Base-by-base conservation (phyloP, 2,113 vertebrate genomes). In the Edolisoma coerulescens region DNA sequence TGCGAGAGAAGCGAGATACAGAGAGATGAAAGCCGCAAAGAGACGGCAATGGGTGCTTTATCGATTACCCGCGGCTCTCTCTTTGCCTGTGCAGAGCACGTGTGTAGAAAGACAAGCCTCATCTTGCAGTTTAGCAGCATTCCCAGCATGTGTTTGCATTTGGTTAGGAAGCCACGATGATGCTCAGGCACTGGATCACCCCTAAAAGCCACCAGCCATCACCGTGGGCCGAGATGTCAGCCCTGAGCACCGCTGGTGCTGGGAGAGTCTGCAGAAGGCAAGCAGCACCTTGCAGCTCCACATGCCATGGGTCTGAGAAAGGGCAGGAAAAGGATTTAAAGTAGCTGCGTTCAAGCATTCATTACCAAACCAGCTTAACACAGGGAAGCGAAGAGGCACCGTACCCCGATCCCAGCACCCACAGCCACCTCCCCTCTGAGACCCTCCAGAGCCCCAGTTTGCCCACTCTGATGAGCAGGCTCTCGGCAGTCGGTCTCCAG, bases 361-460 rank as follows among this genome's bases (percentile, higher is more conserved):
- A 3, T 45, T 8, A 35, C 65, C n/a, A 65, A 89, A 50, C 14
- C 17, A 2, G 27, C 42, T 21, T 5, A 73, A 79, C 0, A 3
- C 6, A 9, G 50, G 8, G 37, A 81, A 42, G 35, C 6, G 28
- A 45, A 44, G 61, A 76, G 11, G 5, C 42, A 53, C 11, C 0
- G 0, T 7, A 16, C 3, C 16, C 30, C 28, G 4, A 24, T 6
- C 11, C 4, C 3, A 18, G 63, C 45, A 73, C 8, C 57, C 0
- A 0, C 17, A 52, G 13, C 21, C 37, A 3, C 13, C 32, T 57
- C 8, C 11, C 7, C 21, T 49, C 37, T 3, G 17, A 52, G 57
- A 49, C 6, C 23, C 63, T 14, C 10, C 69, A 7, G 11, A 52
- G 54, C 23, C 37, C 32, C 32, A 6, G 1, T 26, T 16, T 30